Conservation (phyloP, 2,113 vertebrate genomes). For the Scartelaos histophorus region DNA sequence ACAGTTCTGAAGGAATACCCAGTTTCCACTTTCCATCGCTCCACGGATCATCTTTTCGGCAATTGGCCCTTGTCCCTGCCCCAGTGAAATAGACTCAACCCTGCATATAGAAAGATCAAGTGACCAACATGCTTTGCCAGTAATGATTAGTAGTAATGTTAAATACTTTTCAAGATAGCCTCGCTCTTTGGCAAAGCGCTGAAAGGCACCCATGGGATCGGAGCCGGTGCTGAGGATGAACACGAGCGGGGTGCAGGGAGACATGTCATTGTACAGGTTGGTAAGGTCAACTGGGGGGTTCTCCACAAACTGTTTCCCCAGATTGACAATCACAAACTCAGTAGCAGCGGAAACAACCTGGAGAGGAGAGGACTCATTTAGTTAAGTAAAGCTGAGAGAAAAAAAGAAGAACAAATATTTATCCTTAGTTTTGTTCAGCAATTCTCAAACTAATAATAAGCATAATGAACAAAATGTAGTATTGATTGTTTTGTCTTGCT, state of each 20-base stretch:
- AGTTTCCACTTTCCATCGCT: conserved; percentile 78
- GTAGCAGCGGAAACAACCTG: conserved; percentile 81
- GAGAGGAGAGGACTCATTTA: background rate
- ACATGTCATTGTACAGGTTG: conserved; percentile 82
- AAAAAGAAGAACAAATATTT: background rate
- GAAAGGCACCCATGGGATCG: conserved; percentile 84
- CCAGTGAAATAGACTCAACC: conserved; percentile 83
- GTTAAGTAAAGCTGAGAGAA: background rate
- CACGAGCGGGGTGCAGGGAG: conserved; percentile 75
- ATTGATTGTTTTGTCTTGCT: too few species aligned
- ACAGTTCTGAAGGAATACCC: conserved; percentile 86
- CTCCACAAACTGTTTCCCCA: conserved; percentile 82
- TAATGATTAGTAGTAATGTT: background rate
- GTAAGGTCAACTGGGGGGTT: conserved; percentile 81
- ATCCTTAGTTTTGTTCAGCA: background rate
- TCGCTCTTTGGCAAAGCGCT: conserved; percentile 82
- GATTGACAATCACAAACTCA: conserved; percentile 80
- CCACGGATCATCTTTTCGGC: conserved; percentile 83
- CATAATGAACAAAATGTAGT: too few species aligned
- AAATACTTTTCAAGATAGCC: conserved; percentile 78
- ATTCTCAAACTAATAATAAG: too few species aligned
- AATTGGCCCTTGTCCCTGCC: conserved; percentile 86
- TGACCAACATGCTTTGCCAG: background rate
- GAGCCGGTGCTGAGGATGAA: conserved; percentile 86
- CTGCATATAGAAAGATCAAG: conserved; percentile 50